Evolutionary conservation across 2,797 vertebrate species (phyloP).

Genomic region (Hirundo rustica): DNA sequence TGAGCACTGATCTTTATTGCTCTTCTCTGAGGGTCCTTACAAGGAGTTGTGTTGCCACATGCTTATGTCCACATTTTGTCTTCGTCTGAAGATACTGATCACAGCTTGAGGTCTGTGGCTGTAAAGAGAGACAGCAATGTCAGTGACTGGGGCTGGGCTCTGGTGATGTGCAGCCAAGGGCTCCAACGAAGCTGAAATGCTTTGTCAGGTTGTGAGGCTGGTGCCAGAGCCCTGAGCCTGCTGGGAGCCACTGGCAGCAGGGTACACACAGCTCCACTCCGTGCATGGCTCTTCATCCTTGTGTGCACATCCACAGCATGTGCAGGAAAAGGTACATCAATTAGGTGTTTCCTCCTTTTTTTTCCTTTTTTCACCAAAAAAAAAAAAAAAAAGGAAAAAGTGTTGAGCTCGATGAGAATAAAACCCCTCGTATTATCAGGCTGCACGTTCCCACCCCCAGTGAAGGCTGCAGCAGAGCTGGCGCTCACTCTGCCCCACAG

Average conservation of each 20-base stretch:
- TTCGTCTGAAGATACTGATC: neutral
- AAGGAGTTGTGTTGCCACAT: accelerated
- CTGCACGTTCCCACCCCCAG: accelerated
- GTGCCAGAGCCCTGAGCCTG: neutral
- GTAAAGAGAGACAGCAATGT: accelerated
- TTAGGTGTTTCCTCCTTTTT: neutral
- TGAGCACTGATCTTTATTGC: neutral
- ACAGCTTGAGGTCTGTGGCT: neutral
- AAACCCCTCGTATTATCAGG: accelerated
- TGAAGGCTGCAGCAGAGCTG: neutral
- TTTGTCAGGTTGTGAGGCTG: accelerated
- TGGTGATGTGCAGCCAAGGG: neutral
- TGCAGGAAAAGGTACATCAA: neutral
- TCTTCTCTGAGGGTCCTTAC: neutral
- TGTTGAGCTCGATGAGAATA: neutral
- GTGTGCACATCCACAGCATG: accelerated
- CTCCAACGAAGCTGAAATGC: neutral
- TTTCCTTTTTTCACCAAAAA: too few relatives aligned
- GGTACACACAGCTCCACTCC: accelerated
- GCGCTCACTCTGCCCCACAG: accelerated
- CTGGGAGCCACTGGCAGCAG: accelerated
- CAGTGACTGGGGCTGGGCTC: neutral
- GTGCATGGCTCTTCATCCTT: accelerated
- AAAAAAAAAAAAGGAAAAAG: too few relatives aligned
- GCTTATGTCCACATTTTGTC: neutral